Conservation (phyloP, 2,113 vertebrate genomes). For the Psammodynastes pulverulentus region DNA sequence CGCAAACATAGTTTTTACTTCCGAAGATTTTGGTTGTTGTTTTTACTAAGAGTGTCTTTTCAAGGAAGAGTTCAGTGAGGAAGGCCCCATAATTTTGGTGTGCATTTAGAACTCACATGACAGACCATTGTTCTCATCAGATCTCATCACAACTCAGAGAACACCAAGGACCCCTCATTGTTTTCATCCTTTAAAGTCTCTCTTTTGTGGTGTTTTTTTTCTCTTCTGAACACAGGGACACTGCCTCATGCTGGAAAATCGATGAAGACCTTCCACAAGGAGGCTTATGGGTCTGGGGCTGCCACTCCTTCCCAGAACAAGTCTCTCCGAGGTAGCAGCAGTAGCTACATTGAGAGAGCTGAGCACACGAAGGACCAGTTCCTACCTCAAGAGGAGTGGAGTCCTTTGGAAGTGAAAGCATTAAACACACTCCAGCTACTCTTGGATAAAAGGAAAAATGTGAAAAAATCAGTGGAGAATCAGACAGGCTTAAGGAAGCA, state of each 20-base stretch:
- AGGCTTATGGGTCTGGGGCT: fast-evolving
- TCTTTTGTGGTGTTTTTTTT: not conserved
- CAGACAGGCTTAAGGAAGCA: slow-evolving; percentile 55
- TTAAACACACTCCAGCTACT: not conserved
- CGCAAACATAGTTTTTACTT: not conserved
- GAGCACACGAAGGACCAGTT: fast-evolving
- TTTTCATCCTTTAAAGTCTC: not conserved
- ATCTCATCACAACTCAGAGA: not conserved
- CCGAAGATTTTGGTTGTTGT: not conserved
- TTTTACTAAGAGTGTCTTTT: not conserved
- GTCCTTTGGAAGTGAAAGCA: not conserved
- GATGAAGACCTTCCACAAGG: slow-evolving; percentile 26
- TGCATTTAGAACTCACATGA: not conserved
- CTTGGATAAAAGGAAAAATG: slow-evolving; percentile 30
- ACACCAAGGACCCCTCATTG: not conserved
- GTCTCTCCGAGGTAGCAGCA: not conserved
- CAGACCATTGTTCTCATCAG: too few species aligned
- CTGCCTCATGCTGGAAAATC: not conserved
- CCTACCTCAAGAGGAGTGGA: fast-evolving
- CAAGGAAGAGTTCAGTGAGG: not conserved
- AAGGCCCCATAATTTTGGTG: not conserved
- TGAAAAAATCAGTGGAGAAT: slow-evolving; percentile 49
- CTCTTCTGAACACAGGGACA: slow-evolving; percentile 26
- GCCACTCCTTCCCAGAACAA: fast-evolving
- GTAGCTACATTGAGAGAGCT: not conserved